Percentiles rank a stretch among this genome's conserved stretches.
Conservation (phyloP, 2,797 vertebrate genomes). For the Chloroceryle amazona region DNA sequence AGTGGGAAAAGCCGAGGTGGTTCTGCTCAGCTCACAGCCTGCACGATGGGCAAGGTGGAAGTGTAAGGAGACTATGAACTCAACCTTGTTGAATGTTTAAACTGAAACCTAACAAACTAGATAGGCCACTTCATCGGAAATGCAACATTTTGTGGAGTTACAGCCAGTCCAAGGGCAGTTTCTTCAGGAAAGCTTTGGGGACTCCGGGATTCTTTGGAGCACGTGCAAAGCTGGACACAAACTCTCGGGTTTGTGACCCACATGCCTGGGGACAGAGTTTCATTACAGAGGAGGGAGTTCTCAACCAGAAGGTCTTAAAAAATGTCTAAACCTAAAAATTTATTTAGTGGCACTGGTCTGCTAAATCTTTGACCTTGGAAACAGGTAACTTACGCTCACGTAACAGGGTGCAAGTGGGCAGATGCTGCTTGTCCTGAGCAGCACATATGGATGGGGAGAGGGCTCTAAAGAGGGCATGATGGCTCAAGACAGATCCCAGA, state of each 20-base stretch:
- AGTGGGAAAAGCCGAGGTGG: rapidly evolving
- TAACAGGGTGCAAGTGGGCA: background rate
- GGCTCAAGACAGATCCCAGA: background rate
- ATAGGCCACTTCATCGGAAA: background rate
- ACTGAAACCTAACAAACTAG: background rate
- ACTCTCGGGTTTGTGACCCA: background rate
- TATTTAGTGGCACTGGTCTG: rapidly evolving
- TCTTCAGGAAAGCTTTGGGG: background rate
- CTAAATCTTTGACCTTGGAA: background rate
- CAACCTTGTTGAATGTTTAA: background rate
- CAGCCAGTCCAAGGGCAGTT: background rate
- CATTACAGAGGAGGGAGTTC: background rate
- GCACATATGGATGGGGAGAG: rapidly evolving
- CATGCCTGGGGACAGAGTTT: rapidly evolving
- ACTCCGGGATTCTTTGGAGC: background rate
- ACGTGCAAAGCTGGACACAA: background rate
- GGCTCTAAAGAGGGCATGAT: background rate
- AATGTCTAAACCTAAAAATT: background rate
- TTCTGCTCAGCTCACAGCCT: background rate
- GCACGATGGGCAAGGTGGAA: rapidly evolving
- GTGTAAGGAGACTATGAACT: rapidly evolving
- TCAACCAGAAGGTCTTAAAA: background rate
- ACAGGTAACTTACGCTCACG: background rate
- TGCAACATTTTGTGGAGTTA: background rate
- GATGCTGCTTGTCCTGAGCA: background rate